phyloP scores from a whole-genome alignment of 1,140 invertebrate genomes.

The Drepana arcuata region DNA sequence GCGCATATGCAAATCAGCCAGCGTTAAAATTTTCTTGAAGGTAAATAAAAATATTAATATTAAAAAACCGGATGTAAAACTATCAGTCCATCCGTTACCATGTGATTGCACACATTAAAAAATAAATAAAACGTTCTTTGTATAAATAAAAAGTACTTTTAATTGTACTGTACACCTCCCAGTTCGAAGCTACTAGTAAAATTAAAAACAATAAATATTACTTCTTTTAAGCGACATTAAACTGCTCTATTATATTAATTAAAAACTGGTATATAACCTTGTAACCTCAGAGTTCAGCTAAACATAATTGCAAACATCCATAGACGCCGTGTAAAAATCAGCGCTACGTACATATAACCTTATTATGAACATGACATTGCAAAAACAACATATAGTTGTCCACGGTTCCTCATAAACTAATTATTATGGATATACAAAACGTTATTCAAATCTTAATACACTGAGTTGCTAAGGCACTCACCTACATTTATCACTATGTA shows the following conservation, averaged over 20 bases:
- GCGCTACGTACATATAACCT: neutral
- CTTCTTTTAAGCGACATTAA: slow-evolving; percentile 22
- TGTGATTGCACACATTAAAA: slow-evolving; percentile 52
- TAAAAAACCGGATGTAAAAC: slow-evolving; percentile 49
- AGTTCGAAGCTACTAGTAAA: slow-evolving; percentile 10
- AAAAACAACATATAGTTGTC: slow-evolving; percentile 1
- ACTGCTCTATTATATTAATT: slow-evolving; percentile 8
- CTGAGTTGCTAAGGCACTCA: slow-evolving; percentile 70
- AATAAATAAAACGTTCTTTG: slow-evolving; percentile 44
- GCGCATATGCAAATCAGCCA: no score
- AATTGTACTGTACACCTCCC: slow-evolving; percentile 44
- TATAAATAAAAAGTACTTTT: slow-evolving; percentile 46
- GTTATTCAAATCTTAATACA: slow-evolving; percentile 42
- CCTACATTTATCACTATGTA: slow-evolving; percentile 52
- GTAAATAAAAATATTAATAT: slow-evolving; percentile 34
- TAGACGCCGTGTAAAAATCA: slow-evolving; percentile 11
- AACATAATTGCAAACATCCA: slow-evolving; percentile 22
- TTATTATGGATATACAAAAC: slow-evolving; percentile 9
- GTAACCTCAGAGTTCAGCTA: neutral
- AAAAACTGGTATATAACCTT: slow-evolving; percentile 13
- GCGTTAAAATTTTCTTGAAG: no score
- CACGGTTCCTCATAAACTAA: no score
- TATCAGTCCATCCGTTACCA: slow-evolving; percentile 57
- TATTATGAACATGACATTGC: slow-evolving; percentile 1
- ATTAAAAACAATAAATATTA: slow-evolving; percentile 35